Conservation (phyloP, 2,797 vertebrate species). For the Rhinichthys osculus region DNA sequence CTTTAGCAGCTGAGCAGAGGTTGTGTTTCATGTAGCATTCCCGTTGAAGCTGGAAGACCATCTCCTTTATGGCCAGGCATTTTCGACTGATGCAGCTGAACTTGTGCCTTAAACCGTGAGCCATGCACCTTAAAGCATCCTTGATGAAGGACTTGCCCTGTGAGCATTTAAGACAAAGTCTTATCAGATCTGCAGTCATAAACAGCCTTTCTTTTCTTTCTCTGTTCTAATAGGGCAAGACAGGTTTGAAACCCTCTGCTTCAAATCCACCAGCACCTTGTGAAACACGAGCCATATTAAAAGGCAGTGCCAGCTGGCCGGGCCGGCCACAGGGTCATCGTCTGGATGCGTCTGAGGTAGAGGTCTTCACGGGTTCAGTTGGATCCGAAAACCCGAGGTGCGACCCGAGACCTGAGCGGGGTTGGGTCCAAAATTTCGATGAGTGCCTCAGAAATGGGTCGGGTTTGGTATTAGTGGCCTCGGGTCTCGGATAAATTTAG, state of each 20-base stretch:
- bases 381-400: background rate
- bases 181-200: background rate
- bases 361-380: background rate
- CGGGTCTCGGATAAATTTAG: background rate
- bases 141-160: conserved; percentile 99
- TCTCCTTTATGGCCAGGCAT: conserved; percentile 96
- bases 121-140: conserved; percentile 97
- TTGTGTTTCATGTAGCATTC: conserved; percentile 97
- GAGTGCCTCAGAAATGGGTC: background rate
- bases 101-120: conserved; percentile 93
- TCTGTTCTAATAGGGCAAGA: conserved; percentile 28
- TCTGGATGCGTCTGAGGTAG: conserved; percentile 50
- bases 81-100: conserved; percentile 99
- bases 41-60: conserved; percentile 96
- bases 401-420: background rate
- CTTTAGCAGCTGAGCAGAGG: conserved; percentile 94
- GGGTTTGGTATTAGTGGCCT: background rate
- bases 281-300: conserved; percentile 71
- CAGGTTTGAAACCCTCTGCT: conserved; percentile 55
- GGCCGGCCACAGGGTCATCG: conserved; percentile 55
- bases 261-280: conserved; percentile 66
- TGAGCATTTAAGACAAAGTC: conserved; percentile 39
- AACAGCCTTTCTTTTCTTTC: background rate
- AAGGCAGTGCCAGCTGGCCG: conserved; percentile 70
- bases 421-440: background rate